Evolutionary conservation across 2,888 invertebrate species (phyloP).

Genomic region (Drosophila prostipennis): DNA sequence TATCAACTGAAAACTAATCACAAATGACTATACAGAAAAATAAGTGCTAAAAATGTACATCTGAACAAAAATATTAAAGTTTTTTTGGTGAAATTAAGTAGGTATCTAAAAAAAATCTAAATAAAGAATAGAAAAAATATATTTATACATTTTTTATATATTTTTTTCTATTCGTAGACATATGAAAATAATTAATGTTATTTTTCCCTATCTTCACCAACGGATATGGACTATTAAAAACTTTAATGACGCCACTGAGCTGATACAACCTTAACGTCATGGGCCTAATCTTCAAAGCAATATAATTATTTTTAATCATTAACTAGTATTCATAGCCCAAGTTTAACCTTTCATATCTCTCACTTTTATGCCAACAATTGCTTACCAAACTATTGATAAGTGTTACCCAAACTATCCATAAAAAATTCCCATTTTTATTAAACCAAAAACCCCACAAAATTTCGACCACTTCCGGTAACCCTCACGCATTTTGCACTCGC

Average conservation of each 20-base stretch:
- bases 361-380: not conserved
- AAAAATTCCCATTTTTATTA: not conserved
- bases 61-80: not conserved
- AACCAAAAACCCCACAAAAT: not conserved
- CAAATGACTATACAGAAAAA: conserved; percentile 10
- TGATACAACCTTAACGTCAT: not conserved
- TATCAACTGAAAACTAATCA: conserved; percentile 17
- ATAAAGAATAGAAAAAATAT: no score
- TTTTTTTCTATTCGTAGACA: no score
- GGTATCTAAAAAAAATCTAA: no score
- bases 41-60: not conserved
- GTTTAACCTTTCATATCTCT: not conserved
- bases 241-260: not conserved
- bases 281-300: not conserved
- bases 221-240: not conserved
- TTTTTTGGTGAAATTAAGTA: no score
- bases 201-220: not conserved
- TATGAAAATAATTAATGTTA: no score
- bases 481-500: conserved; percentile 14
- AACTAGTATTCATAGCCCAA: not conserved
- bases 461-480: conserved; percentile 5
- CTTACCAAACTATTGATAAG: not conserved
- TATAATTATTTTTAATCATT: not conserved
- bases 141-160: no score
- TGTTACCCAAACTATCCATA: not conserved